Evolutionary conservation across 2,113 vertebrate species (phyloP).

Genomic region (Paramisgurnus dabryanus): DNA sequence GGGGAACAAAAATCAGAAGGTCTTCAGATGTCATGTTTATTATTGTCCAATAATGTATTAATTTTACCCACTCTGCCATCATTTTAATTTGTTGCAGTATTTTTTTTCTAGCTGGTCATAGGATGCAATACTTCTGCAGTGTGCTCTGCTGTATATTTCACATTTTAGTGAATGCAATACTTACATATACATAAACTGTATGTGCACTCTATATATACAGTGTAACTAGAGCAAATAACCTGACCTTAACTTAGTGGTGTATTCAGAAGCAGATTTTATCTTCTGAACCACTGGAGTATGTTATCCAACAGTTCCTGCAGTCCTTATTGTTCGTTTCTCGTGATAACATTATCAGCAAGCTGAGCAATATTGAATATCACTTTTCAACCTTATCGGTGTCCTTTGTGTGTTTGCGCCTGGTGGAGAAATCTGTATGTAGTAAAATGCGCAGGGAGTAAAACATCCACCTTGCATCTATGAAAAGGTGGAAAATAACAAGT

Average conservation of each 20-base stretch:
- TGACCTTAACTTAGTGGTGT: not conserved
- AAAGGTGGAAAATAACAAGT: too few species aligned
- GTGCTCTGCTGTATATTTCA: too few species aligned
- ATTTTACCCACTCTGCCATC: too few species aligned
- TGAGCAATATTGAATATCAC: constrained; percentile 31
- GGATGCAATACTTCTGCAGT: too few species aligned
- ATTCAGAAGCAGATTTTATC: not conserved
- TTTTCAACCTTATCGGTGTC: constrained; percentile 13
- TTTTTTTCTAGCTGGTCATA: too few species aligned
- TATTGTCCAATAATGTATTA: too few species aligned
- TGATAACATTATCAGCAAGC: constrained; percentile 25
- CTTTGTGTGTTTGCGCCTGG: constrained; percentile 16
- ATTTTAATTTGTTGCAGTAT: too few species aligned
- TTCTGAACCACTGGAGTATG: not conserved
- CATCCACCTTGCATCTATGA: too few species aligned
- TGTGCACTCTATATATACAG: not conserved
- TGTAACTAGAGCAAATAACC: not conserved
- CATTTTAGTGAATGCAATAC: too few species aligned
- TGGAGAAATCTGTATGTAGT: not conserved
- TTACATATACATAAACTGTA: too few species aligned
- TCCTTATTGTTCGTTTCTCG: constrained; percentile 10
- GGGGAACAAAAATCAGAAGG: too few species aligned
- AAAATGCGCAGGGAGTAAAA: not conserved
- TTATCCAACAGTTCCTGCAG: constrained; percentile 14
- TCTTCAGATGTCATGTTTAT: too few species aligned